A percentile compares a stretch with the other conserved stretches of the same genome.
phyloP scores from a whole-genome alignment of 37 sponge, comb jelly and placozoan genomes.

The Aplysina aerophoba region DNA sequence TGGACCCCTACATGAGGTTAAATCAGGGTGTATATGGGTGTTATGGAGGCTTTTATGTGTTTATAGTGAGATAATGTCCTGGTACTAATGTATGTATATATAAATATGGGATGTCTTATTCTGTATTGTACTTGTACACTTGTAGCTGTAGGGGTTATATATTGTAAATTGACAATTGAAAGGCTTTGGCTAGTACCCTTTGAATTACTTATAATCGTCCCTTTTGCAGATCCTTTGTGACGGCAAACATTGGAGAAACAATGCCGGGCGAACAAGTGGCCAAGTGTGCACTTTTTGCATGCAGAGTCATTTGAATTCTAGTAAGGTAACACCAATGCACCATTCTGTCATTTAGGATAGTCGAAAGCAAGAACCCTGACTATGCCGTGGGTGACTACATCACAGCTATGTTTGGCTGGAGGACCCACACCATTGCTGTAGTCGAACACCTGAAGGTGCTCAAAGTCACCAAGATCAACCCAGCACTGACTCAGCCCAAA shows the following conservation, averaged over 20 bases:
- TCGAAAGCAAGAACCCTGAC: conserved; percentile 63
- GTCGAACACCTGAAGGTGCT: neutral
- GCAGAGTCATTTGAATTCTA: neutral
- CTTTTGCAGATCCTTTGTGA: neutral
- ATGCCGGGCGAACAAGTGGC: conserved; percentile 87
- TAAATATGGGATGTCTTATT: too few relatives aligned
- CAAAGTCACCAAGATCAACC: conserved; percentile 37
- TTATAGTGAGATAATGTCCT: too few relatives aligned
- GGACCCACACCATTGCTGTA: conserved; percentile 50
- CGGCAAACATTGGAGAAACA: conserved; percentile 19
- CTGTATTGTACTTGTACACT: too few relatives aligned
- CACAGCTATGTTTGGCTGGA: conserved; percentile 68
- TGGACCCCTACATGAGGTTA: conserved; percentile 95
- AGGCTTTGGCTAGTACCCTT: too few relatives aligned
- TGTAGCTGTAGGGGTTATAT: too few relatives aligned
- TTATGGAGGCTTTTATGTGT: too few relatives aligned
- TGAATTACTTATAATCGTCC: too few relatives aligned
- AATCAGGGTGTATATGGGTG: neutral
- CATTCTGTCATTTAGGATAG: conserved; percentile 63
- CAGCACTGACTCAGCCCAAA: conserved; percentile 25
- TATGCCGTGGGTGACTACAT: conserved; percentile 76
- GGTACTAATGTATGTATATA: too few relatives aligned
- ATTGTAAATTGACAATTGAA: neutral
- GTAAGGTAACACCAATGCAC: neutral
- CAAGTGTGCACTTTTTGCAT: conserved; percentile 49